Percentiles rank a stretch among this genome's conserved stretches.
Conservation (phyloP, 2,888 invertebrate species). For the Andrena bicolor region DNA sequence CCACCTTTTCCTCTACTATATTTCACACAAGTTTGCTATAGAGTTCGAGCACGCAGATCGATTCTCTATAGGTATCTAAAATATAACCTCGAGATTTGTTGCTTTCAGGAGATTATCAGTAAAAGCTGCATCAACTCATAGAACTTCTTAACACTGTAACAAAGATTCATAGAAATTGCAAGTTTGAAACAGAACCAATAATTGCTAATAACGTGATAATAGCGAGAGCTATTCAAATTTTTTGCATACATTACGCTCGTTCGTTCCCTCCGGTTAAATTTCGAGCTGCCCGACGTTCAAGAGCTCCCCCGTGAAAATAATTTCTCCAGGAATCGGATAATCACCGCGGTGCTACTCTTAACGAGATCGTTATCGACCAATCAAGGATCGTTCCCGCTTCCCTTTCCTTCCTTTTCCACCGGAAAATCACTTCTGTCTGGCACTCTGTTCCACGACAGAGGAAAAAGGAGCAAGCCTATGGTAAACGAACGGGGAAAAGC, state of each 20-base stretch:
- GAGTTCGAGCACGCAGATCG: too few relatives aligned
- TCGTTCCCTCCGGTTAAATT: neutral
- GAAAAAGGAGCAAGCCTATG: conserved; percentile 26
- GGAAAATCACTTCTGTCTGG: conserved; percentile 19
- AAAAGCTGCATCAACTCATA: too few relatives aligned
- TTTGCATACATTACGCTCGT: neutral
- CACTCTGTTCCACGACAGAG: neutral
- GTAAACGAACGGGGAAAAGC: conserved; percentile 30
- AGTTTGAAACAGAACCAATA: too few relatives aligned
- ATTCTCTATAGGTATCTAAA: too few relatives aligned
- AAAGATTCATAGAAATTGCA: too few relatives aligned
- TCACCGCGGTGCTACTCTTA: neutral
- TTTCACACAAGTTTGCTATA: too few relatives aligned
- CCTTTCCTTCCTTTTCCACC: neutral
- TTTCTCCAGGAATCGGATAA: conserved; percentile 28
- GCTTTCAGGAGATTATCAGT: too few relatives aligned
- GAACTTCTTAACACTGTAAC: too few relatives aligned
- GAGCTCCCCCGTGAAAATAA: neutral
- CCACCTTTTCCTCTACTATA: too few relatives aligned
- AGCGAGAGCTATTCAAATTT: neutral
- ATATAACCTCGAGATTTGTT: too few relatives aligned
- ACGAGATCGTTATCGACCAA: conserved; percentile 44
- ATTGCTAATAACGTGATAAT: neutral
- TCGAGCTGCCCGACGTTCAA: neutral
- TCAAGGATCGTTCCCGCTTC: conserved; percentile 30